A percentile compares a stretch with the other conserved stretches of the same genome.
These are phyloP conservation scores for Panthera tigris DNA, from an alignment of 2,113 vertebrate genomes.

Conservation along the genomic window DNA sequence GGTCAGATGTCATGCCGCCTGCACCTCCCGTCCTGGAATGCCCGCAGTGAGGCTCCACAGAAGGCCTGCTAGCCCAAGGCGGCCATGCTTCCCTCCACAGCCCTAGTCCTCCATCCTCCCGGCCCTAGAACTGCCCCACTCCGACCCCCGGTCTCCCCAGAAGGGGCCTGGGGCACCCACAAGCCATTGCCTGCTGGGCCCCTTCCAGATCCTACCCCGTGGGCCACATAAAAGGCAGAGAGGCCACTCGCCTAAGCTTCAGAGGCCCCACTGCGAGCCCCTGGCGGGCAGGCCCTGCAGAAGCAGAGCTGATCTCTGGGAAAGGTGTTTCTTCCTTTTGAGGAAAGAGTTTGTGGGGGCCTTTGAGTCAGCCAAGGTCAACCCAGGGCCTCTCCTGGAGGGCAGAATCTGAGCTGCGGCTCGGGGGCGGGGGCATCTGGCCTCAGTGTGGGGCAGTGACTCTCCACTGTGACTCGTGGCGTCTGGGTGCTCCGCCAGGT, in stretches of 20 bases:
- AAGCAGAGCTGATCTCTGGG: not conserved
- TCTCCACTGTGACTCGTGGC: not conserved
- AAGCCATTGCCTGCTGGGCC: not conserved
- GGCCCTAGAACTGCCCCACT: not conserved
- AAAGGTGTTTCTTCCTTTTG: not conserved
- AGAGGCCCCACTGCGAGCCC: not conserved
- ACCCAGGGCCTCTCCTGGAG: not conserved
- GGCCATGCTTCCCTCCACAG: not conserved
- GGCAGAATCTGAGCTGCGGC: not conserved
- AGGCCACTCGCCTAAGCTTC: not conserved
- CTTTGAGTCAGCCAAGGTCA: not conserved
- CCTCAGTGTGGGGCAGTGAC: not conserved
- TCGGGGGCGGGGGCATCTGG: accelerated
- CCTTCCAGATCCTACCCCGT: not conserved
- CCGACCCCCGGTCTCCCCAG: not conserved
- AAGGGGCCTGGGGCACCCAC: not conserved
- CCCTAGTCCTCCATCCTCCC: not conserved
- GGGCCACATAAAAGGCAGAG: not conserved
- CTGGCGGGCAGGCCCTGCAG: not conserved
- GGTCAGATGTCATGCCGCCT: not conserved
- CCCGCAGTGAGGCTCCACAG: not conserved
- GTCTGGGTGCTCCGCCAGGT: not conserved
- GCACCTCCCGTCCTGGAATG: too few relatives aligned
- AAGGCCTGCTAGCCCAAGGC: not conserved
- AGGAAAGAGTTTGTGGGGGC: not conserved